phyloP scores from a whole-genome alignment of 2,113 vertebrate species.

The Bubo scandiacus region DNA sequence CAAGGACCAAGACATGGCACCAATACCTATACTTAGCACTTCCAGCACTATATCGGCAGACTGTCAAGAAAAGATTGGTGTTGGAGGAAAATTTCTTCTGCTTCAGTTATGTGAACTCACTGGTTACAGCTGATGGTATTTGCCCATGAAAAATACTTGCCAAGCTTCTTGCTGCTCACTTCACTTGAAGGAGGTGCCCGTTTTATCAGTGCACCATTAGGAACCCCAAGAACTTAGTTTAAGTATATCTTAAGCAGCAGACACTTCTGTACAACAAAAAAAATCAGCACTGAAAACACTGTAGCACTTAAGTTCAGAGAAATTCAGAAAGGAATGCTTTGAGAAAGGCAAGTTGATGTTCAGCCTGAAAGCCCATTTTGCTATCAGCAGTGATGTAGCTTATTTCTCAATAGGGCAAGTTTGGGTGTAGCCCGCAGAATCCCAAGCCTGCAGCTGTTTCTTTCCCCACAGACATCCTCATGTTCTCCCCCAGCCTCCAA shows the following conservation, averaged over 20 bases:
- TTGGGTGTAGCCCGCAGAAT: neutral
- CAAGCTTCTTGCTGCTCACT: neutral
- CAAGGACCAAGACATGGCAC: neutral
- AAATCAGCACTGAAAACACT: neutral
- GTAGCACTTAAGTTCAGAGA: neutral
- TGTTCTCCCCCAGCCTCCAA: neutral
- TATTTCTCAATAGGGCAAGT: neutral
- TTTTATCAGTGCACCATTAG: neutral
- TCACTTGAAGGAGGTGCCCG: neutral
- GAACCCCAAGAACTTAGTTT: neutral
- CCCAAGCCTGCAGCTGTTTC: neutral
- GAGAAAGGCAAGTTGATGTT: neutral
- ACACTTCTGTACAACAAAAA: neutral
- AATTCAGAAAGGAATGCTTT: neutral
- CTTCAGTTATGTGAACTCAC: neutral
- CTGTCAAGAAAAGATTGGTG: neutral
- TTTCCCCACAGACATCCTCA: neutral
- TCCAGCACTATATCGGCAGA: neutral
- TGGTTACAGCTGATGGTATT: neutral
- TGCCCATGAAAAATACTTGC: neutral
- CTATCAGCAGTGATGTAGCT: neutral
- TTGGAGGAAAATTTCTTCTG: neutral
- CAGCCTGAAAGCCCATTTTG: neutral
- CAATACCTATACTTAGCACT: neutral
- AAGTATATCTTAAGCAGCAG: neutral